phyloP scores from a whole-genome alignment of 2,888 invertebrate genomes.

The Ceramica pisi region DNA sequence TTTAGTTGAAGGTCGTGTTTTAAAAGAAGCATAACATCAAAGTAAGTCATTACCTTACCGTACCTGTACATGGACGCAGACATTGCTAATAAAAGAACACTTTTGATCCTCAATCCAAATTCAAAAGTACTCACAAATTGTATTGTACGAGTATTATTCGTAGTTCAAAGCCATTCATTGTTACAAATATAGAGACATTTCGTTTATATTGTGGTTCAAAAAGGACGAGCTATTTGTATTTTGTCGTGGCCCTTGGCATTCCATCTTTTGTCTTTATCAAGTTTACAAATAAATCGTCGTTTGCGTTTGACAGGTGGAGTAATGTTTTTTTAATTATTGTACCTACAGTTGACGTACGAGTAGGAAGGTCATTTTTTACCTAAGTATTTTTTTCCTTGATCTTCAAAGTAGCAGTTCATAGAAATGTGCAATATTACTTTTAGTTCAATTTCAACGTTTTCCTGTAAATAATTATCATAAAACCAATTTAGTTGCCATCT shows the following conservation, averaged over 20 bases:
- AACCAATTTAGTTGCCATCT: not conserved
- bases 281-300: constrained; percentile 53
- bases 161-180: constrained; percentile 42
- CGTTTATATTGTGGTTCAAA: constrained; percentile 44
- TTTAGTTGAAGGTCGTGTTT: not conserved
- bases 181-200: constrained; percentile 39
- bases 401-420: not conserved
- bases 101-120: constrained; percentile 32
- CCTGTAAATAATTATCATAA: too few species aligned
- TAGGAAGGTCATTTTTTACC: not conserved
- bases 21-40: constrained; percentile 3
- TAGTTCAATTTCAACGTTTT: too few species aligned
- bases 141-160: constrained; percentile 8
- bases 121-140: constrained; percentile 20
- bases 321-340: not conserved
- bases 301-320: constrained; percentile 46
- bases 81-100: constrained; percentile 16
- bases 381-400: not conserved
- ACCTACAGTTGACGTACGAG: not conserved
- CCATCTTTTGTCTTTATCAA: constrained; percentile 60
- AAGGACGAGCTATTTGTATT: constrained; percentile 40
- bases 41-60: not conserved
- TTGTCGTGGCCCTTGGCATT: constrained; percentile 52
- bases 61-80: not conserved
- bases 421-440: too few species aligned